phyloP scores from a whole-genome alignment of 2,888 invertebrate species.

The Arenicola marina region DNA sequence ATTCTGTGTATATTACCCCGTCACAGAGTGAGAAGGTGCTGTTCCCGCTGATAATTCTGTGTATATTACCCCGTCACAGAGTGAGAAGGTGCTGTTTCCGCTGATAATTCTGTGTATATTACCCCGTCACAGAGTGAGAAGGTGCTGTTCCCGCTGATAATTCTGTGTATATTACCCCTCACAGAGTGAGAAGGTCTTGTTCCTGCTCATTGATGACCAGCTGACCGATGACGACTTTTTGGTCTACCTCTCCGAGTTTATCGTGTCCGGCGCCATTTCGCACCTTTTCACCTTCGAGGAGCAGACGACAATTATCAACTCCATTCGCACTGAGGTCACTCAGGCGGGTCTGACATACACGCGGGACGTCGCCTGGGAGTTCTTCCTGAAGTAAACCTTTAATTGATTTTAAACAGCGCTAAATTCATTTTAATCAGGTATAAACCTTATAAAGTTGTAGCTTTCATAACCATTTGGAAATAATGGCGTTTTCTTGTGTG shows the following conservation, averaged over 20 bases:
- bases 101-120: too few species aligned
- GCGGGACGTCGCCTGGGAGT: slow-evolving; percentile 60
- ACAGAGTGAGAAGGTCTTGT: slow-evolving; percentile 56
- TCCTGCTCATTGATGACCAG: slow-evolving; percentile 57
- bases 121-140: too few species aligned
- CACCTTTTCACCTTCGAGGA: slow-evolving; percentile 59
- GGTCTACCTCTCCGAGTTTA: slow-evolving; percentile 58
- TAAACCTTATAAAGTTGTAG: too few species aligned
- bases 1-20: too few species aligned
- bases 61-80: too few species aligned
- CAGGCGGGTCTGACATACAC: slow-evolving; percentile 60
- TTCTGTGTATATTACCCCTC: too few species aligned
- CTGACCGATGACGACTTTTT: slow-evolving; percentile 55
- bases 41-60: too few species aligned
- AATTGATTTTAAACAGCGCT: background rate
- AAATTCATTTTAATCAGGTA: background rate
- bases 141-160: too few species aligned
- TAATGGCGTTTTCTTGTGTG: too few species aligned
- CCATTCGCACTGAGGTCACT: slow-evolving; percentile 59
- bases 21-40: too few species aligned
- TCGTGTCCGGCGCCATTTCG: slow-evolving; percentile 53
- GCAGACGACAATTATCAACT: slow-evolving; percentile 60
- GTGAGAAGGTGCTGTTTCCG: too few species aligned
- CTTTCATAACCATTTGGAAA: too few species aligned
- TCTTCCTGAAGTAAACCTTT: slow-evolving; percentile 48